These are phyloP conservation scores for Chelon auratus DNA, from an alignment of 2,797 vertebrate genomes.

Conservation along the genomic window DNA sequence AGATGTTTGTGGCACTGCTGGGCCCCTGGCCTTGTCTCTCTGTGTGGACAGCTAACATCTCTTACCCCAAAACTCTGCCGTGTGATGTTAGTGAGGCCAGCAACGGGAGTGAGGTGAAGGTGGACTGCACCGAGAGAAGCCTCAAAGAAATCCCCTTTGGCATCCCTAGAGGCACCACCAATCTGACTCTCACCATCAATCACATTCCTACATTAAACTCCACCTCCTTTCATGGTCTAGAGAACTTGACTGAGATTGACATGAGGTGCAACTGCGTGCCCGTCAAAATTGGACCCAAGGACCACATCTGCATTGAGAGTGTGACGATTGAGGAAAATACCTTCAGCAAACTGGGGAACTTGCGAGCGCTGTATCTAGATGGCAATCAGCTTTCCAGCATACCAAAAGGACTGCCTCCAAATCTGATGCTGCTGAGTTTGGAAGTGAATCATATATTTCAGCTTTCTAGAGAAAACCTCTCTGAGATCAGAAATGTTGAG, in stretches of 20 bases:
- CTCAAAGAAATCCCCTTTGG: conserved; percentile 85
- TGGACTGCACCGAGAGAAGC: conserved; percentile 89
- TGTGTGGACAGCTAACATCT: conserved; percentile 64
- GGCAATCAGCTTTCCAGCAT: conserved; percentile 91
- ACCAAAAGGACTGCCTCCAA: conserved; percentile 87
- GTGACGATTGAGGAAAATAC: conserved; percentile 82
- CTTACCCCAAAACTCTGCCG: conserved; percentile 92
- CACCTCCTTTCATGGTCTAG: conserved; percentile 85
- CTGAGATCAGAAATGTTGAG: conserved; percentile 86
- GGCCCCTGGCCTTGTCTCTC: conserved; percentile 57
- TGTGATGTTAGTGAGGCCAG: conserved; percentile 85
- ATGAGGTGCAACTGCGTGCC: conserved; percentile 96
- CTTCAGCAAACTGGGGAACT: conserved; percentile 83
- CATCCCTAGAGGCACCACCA: conserved; percentile 91
- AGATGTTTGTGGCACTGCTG: conserved; percentile 64
- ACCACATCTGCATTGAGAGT: conserved; percentile 81
- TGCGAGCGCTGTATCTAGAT: conserved; percentile 92
- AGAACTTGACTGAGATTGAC: conserved; percentile 91
- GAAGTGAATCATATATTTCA: conserved; percentile 91
- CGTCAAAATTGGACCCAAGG: conserved; percentile 89
- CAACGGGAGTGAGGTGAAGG: conserved; percentile 78
- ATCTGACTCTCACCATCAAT: conserved; percentile 95
- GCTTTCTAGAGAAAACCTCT: conserved; percentile 86
- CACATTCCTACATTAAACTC: conserved; percentile 86
- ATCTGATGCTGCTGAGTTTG: conserved; percentile 90